These are phyloP conservation scores for Tetraneura akinire DNA, from an alignment of 1,140 invertebrate species.

Conservation along the genomic window DNA sequence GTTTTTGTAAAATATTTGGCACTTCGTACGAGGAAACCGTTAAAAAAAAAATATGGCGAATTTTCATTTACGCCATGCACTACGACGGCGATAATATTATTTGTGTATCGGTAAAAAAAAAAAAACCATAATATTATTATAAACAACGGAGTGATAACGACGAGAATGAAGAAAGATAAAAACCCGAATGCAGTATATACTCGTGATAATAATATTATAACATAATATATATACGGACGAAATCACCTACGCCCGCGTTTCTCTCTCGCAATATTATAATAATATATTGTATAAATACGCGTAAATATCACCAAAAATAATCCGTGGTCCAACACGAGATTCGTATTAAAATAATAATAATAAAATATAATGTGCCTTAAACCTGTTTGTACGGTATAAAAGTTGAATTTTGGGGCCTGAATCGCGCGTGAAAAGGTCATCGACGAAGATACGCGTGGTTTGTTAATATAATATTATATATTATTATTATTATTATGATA, in stretches of 20 bases:
- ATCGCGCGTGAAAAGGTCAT: constrained; percentile 29
- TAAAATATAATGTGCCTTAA: not conserved
- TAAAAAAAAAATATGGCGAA: not conserved
- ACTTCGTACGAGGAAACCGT: not conserved
- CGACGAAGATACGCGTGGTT: not conserved
- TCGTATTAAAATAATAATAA: not conserved
- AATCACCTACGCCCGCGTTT: constrained; percentile 30
- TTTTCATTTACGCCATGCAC: no score
- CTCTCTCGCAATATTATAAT: not conserved
- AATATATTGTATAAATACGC: not conserved
- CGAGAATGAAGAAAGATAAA: not conserved
- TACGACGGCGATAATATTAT: not conserved
- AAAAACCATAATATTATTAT: no score
- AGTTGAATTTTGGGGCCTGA: constrained; percentile 12
- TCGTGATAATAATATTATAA: not conserved
- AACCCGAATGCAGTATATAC: constrained; percentile 2
- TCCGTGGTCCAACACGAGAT: not conserved
- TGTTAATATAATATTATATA: no score
- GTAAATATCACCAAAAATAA: constrained; percentile 39
- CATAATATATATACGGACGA: not conserved
- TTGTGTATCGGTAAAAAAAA: not conserved
- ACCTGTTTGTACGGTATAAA: constrained; percentile 3
- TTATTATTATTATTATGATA: no score
- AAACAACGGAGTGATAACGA: not conserved
- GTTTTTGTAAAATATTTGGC: not conserved